Conservation (phyloP, 2,888 invertebrate genomes). For the Pristionchus exspectatus region DNA sequence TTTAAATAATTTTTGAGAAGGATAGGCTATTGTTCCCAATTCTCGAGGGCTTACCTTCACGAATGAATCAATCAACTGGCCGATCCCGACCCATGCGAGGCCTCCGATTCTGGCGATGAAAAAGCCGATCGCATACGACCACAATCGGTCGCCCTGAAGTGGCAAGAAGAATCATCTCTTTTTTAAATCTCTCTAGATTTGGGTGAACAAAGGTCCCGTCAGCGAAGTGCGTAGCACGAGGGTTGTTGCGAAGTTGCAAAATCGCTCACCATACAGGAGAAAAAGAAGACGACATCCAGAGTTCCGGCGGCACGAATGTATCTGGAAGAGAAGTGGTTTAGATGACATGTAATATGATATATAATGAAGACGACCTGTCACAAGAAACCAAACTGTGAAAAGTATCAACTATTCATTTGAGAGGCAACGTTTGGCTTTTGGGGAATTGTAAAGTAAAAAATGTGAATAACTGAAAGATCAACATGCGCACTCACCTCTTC, state of each 20-base stretch:
- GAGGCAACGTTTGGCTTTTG: too few species aligned
- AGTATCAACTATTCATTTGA: too few species aligned
- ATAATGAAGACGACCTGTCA: neutral
- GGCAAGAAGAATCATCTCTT: neutral
- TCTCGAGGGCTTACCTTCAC: too few species aligned
- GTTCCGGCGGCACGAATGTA: neutral
- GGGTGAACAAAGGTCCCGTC: too few species aligned
- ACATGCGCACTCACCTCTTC: neutral
- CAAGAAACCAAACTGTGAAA: too few species aligned
- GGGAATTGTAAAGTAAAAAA: too few species aligned
- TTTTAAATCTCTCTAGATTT: too few species aligned
- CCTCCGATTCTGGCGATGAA: constrained; percentile 67
- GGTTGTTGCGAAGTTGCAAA: neutral
- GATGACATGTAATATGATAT: too few species aligned
- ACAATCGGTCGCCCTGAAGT: constrained; percentile 67
- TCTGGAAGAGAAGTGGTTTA: neutral
- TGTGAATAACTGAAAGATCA: too few species aligned
- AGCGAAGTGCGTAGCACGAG: too few species aligned
- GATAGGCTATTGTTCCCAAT: too few species aligned
- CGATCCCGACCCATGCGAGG: constrained; percentile 66
- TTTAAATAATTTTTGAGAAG: too few species aligned
- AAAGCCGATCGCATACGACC: constrained; percentile 68
- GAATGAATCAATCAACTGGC: constrained; percentile 61
- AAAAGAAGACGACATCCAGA: constrained; percentile 23
- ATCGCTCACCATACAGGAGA: constrained; percentile 37